Conservation (phyloP, 1,140 invertebrate species). For the Ridgeia piscesae region DNA sequence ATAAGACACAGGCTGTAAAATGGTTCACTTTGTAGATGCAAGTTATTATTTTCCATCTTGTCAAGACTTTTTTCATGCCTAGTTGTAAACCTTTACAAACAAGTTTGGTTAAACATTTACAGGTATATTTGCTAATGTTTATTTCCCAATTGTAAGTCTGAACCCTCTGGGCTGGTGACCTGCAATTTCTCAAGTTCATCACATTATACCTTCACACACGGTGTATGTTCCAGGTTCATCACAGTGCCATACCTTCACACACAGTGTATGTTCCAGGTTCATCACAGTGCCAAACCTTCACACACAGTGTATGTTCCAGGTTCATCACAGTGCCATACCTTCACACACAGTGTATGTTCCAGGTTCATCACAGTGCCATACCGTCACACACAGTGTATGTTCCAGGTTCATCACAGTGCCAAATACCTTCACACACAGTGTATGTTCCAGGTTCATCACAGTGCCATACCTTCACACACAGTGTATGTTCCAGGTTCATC, state of each 20-base stretch:
- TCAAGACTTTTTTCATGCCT: too few species aligned
- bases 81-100: too few species aligned
- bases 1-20: too few species aligned
- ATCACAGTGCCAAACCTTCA: not conserved
- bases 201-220: too few species aligned
- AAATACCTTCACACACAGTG: constrained; percentile 28
- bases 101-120: not conserved
- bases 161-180: not conserved
- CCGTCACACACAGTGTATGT: constrained; percentile 40
- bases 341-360: constrained; percentile 40
- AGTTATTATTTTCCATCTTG: too few species aligned
- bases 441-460: constrained; percentile 35
- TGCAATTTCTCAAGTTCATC: too few species aligned
- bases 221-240: not conserved
- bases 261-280: constrained; percentile 40
- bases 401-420: not conserved
- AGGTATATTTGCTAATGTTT: not conserved
- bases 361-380: not conserved
- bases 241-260: not conserved
- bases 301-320: constrained; percentile 40
- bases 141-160: not conserved
- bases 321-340: not conserved
- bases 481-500: constrained; percentile 40
- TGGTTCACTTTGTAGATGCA: too few species aligned
- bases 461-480: constrained; percentile 7